These are phyloP conservation scores for Amphiura filiformis DNA, from an alignment of 35 echinoderm and acorn worm species.

Conservation along the genomic window DNA sequence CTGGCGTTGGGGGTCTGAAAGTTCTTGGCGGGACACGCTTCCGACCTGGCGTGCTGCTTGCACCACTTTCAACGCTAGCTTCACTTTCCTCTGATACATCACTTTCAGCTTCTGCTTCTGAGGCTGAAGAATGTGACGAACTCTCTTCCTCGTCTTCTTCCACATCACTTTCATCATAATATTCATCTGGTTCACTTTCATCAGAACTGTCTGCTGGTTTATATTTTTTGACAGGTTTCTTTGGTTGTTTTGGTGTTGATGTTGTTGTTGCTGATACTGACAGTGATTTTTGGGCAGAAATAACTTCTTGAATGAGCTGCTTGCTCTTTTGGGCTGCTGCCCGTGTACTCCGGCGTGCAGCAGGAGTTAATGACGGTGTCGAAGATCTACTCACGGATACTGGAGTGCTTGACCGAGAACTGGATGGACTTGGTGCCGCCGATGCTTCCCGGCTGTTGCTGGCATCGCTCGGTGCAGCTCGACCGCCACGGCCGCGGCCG, in stretches of 20 bases:
- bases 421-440: conserved; percentile 60
- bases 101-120: conserved; percentile 6
- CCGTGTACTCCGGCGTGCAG: not conserved
- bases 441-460: conserved; percentile 25
- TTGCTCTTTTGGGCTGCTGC: conserved; percentile 82
- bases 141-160: conserved; percentile 39
- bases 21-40: conserved; percentile 24
- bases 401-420: conserved; percentile 94
- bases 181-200: conserved; percentile 47
- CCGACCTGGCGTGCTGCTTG: conserved; percentile 34
- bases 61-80: conserved; percentile 5
- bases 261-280: not conserved
- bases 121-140: conserved; percentile 26
- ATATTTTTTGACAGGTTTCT: conserved; percentile 44
- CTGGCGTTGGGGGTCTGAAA: conserved; percentile 48
- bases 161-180: conserved; percentile 61
- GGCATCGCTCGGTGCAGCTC: conserved; percentile 49
- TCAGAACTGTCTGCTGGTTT: conserved; percentile 30
- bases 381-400: conserved; percentile 56
- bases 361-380: conserved; percentile 2
- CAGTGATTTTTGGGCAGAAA: not conserved
- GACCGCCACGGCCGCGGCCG: conserved; percentile 57
- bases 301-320: conserved; percentile 80
- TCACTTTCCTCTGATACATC: conserved; percentile 16
- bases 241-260: conserved; percentile 9